phyloP scores from a whole-genome alignment of 2,797 vertebrate genomes.

The Phyllotis vaccarum region DNA sequence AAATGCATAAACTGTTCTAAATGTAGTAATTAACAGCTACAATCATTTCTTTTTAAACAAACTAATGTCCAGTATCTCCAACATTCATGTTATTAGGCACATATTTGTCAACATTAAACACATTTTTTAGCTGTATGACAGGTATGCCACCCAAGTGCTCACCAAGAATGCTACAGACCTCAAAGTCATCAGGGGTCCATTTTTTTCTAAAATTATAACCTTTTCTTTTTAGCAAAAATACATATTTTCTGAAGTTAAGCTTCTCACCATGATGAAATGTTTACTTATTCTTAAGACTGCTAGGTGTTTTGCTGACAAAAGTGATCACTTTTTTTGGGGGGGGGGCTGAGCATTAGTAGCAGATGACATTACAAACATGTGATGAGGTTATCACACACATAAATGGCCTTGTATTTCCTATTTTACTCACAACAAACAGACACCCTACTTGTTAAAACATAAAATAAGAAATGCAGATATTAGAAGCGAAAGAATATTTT shows the following conservation, averaged over 20 bases:
- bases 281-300: background rate
- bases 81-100: background rate
- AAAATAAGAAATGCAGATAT: background rate
- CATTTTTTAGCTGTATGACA: background rate
- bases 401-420: background rate
- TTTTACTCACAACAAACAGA: background rate
- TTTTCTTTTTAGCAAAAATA: background rate
- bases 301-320: background rate
- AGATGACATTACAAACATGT: background rate
- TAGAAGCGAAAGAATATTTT: background rate
- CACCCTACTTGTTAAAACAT: background rate
- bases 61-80: background rate
- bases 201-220: background rate
- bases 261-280: background rate
- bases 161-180: background rate
- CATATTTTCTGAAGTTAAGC: background rate
- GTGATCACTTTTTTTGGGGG: background rate
- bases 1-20: background rate
- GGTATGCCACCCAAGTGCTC: background rate
- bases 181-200: background rate
- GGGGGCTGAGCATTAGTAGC: background rate
- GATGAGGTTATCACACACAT: background rate
- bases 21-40: background rate
- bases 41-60: background rate
- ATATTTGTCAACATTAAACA: background rate